Conservation (phyloP, 2,797 vertebrate genomes). For the Coregonus ussuriensis region DNA sequence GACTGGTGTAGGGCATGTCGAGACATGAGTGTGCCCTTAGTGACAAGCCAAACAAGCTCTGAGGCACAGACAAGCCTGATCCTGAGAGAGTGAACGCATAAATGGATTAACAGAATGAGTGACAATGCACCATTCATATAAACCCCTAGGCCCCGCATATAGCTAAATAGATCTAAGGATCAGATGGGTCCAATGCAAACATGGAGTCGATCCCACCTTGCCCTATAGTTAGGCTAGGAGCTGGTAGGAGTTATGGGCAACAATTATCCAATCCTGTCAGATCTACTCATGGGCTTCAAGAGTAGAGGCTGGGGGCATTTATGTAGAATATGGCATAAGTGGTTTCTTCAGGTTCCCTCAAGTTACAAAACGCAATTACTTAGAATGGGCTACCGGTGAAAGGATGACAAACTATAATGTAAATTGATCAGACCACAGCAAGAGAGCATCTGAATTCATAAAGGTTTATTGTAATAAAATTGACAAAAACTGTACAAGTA, state of each 20-base stretch:
- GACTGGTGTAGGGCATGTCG: neutral
- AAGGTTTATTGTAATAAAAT: slow-evolving; percentile 72
- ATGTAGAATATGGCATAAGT: no score
- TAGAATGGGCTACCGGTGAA: neutral
- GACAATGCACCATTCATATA: neutral
- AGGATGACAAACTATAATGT: neutral
- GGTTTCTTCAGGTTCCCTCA: neutral
- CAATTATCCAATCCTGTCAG: no score
- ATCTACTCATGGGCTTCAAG: neutral
- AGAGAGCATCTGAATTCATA: slow-evolving; percentile 27
- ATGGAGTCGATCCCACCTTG: no score
- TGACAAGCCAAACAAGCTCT: neutral
- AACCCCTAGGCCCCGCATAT: neutral
- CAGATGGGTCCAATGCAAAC: neutral
- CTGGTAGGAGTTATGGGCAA: no score
- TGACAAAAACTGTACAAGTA: slow-evolving; percentile 67
- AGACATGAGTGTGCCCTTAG: neutral
- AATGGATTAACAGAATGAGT: neutral
- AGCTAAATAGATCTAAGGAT: neutral
- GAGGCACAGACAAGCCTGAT: neutral
- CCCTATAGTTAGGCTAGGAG: no score
- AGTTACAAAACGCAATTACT: neutral
- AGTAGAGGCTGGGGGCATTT: neutral
- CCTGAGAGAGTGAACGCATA: neutral
- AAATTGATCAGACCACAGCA: slow-evolving; percentile 1